These are phyloP conservation scores for Epizoanthus stellaris DNA, from an alignment of 92 coral and sea anemone species.

Conservation along the genomic window DNA sequence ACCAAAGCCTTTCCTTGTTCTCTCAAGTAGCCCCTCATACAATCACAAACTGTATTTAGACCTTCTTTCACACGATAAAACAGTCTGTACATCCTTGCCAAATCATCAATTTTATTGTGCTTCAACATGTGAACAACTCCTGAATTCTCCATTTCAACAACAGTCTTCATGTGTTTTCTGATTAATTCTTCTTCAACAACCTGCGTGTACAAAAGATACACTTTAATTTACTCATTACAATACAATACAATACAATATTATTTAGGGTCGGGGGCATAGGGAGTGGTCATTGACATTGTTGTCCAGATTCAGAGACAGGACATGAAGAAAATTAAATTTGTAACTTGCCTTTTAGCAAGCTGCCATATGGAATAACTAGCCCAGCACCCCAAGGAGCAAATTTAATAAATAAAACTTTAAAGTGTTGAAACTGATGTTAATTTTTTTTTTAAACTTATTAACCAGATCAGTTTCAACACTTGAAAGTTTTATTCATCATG, in stretches of 20 bases:
- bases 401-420: not conserved
- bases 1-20: slow-evolving; percentile 97
- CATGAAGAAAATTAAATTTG: too few species aligned
- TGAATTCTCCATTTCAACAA: slow-evolving; percentile 99
- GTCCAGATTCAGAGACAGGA: too few species aligned
- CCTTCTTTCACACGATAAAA: slow-evolving; percentile 94
- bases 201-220: slow-evolving; percentile 43
- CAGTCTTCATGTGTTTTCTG: slow-evolving; percentile 97
- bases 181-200: slow-evolving; percentile 96
- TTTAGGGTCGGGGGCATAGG: too few species aligned
- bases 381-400: too few species aligned
- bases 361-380: too few species aligned
- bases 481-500: too few species aligned
- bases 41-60: slow-evolving; percentile 93
- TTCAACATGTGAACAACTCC: slow-evolving; percentile 98
- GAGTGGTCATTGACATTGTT: too few species aligned
- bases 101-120: slow-evolving; percentile 96
- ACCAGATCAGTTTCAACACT: not conserved
- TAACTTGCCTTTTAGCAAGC: too few species aligned
- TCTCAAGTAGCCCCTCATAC: slow-evolving; percentile 92
- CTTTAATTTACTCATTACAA: too few species aligned
- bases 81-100: slow-evolving; percentile 95
- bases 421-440: not conserved
- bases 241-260: too few species aligned
- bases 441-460: too few species aligned